A percentile compares a stretch with the other conserved stretches of the same genome.
phyloP scores from a whole-genome alignment of 2,113 vertebrate species.

The Apus apus region DNA sequence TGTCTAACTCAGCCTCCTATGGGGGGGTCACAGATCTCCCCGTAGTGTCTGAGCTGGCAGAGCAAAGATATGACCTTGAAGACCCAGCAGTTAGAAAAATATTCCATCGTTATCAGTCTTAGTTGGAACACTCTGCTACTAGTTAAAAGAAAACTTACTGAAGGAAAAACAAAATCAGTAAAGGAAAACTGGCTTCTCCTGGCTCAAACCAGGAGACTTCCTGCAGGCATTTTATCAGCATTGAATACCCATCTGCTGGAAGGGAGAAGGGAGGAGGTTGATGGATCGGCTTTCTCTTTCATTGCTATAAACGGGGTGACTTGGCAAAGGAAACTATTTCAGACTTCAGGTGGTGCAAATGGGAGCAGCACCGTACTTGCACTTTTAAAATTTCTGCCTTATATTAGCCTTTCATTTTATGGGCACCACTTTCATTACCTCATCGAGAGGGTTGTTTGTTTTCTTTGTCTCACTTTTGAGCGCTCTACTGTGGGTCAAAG shows the following conservation, averaged over 20 bases:
- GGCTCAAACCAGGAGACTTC: background rate
- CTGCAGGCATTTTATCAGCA: background rate
- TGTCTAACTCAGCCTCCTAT: too few relatives aligned
- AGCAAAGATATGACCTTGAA: too few relatives aligned
- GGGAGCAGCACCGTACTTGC: background rate
- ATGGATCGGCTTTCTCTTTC: background rate
- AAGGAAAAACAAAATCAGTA: too few relatives aligned
- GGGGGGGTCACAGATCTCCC: too few relatives aligned
- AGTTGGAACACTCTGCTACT: too few relatives aligned
- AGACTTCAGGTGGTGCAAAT: background rate
- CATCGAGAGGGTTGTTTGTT: background rate
- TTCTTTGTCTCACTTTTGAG: background rate
- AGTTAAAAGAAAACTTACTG: too few relatives aligned
- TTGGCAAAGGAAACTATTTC: background rate
- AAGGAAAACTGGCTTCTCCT: too few relatives aligned
- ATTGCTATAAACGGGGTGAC: background rate
- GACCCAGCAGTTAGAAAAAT: too few relatives aligned
- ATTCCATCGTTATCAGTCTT: too few relatives aligned
- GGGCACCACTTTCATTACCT: background rate
- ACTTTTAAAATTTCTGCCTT: background rate
- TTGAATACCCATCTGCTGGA: background rate
- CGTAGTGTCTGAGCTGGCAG: too few relatives aligned
- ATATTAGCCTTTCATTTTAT: background rate
- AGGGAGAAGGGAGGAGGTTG: background rate
- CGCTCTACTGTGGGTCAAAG: background rate